Percentiles rank a stretch among this genome's conserved stretches.
Conservation (phyloP, 2,113 vertebrate genomes). For the Dipodomys spectabilis region DNA sequence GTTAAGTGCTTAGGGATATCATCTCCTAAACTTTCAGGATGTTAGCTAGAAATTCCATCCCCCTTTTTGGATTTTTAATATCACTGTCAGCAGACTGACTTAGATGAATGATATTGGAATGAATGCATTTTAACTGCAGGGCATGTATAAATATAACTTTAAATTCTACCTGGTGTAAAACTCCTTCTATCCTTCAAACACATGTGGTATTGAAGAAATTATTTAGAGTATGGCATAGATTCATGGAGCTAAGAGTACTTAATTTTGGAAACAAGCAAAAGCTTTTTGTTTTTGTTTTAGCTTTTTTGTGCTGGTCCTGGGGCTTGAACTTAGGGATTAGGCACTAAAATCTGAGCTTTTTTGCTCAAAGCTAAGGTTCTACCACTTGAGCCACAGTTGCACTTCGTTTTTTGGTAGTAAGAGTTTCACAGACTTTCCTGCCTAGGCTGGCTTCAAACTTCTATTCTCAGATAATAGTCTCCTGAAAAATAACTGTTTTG, state of each 20-base stretch:
- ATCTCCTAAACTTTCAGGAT: background rate
- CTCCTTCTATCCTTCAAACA: background rate
- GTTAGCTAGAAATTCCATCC: background rate
- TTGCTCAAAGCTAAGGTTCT: no score
- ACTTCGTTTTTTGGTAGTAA: no score
- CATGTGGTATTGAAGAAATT: constrained; percentile 1
- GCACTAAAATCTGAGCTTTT: no score
- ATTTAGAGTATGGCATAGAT: background rate
- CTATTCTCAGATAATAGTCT: no score
- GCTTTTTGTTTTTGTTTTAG: background rate
- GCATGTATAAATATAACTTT: background rate
- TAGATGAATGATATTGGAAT: background rate
- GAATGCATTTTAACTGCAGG: constrained; percentile 15
- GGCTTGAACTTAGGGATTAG: no score
- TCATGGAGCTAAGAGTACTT: background rate
- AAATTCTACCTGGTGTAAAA: background rate
- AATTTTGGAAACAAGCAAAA: background rate
- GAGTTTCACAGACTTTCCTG: no score
- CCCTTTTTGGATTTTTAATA: background rate
- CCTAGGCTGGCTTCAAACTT: no score
- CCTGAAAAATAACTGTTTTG: no score
- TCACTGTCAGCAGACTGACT: background rate
- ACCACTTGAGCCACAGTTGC: no score
- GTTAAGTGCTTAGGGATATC: background rate
- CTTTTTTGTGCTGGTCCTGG: no score